A percentile compares a stretch with the other conserved stretches of the same genome.
These are phyloP conservation scores for Fragum whitleyi DNA, from an alignment of 2,888 invertebrate genomes.

Conservation along the genomic window DNA sequence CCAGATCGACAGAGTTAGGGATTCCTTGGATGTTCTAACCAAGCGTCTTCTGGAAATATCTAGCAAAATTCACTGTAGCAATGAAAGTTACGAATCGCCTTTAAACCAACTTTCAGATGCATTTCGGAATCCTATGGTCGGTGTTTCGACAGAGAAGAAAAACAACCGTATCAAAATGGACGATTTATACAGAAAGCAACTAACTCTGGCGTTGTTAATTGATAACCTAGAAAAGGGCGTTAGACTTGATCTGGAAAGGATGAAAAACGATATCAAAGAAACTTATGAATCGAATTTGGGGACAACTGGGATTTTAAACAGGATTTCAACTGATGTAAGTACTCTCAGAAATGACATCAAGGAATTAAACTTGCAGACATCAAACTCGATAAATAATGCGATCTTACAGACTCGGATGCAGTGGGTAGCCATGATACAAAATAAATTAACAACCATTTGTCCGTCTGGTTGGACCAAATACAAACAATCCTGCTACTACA, in stretches of 20 bases:
- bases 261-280: neutral
- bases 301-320: neutral
- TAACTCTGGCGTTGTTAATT: neutral
- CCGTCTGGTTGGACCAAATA: neutral
- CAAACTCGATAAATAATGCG: no score
- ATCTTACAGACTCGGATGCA: neutral
- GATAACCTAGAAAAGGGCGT: neutral
- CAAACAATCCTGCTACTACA: neutral
- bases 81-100: neutral
- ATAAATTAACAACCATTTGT: neutral
- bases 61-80: neutral
- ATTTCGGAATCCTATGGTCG: neutral
- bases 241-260: neutral
- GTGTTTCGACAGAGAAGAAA: neutral
- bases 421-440: neutral
- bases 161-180: neutral
- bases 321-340: neutral
- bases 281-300: neutral
- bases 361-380: no score
- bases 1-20: neutral
- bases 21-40: neutral
- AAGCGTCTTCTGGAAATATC: neutral
- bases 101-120: neutral
- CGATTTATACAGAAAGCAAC: neutral
- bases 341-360: no score